Base-by-base conservation (phyloP, 2,113 vertebrate species). In the Emydura subglobosa region DNA sequence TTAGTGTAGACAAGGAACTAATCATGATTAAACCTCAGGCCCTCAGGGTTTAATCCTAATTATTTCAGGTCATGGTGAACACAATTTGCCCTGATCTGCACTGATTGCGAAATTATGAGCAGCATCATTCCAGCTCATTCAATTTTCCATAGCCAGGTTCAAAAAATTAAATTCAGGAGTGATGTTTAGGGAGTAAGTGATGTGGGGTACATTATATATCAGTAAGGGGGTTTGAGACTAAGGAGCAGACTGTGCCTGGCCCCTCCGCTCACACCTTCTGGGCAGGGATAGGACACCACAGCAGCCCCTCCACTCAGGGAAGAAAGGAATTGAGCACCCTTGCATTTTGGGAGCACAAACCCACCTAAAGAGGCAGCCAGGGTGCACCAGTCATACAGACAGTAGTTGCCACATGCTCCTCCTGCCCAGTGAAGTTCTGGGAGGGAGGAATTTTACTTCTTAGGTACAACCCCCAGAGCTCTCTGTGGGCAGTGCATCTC, bases 81-180 rank as follows among this genome's bases (percentile, higher is more conserved):
- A 25, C 34, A 34, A 14, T 1, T 4, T 9, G 22, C 31, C 14
- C 47, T 50, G 49, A 3, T 79, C 7, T 3, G 4, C 8, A 4
- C 21, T 34, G 34, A 53, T 47, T 42, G 81, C 27, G 31, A 61
- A 61, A 61, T 29, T 61, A 31, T 31, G 29, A 13, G 25, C 51
- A n/a, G 49, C 85, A 55, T 22, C 53, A 2, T 49, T 42, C 51
- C 76, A 76, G 47, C 17, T 72, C 65, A 72, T 72, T 72, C 65
- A 39, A 16, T 72, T 84, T 42, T 47, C n/a, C 59, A 16, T 51
- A 24, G n/a, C 34, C n/a, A 39, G n/a, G 65, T 22, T 22, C 31
- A 39, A 25, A 61, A 83, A 39, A 53, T 10, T 12, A 1, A 85
- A 82, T 34, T 47, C 49, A 19, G 31, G 44, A 25, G 10, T 9